Evolutionary conservation across 2,888 invertebrate genomes (phyloP), one percentile per base, ranked within the genome.

Genomic region (Miltochrista miniata): DNA sequence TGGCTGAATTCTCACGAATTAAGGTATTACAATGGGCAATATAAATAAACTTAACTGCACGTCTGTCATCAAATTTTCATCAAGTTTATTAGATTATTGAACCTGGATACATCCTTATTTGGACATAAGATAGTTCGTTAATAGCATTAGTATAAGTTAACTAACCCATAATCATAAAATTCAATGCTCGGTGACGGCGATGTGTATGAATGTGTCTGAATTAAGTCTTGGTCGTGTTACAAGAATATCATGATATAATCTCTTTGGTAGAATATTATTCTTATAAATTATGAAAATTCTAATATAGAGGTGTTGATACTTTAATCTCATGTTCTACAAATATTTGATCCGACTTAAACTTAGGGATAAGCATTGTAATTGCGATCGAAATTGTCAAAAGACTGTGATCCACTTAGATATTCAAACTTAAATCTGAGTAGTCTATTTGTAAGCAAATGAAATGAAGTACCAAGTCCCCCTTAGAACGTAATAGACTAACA

Each of bases 391-490:
- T 44, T 40, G 35, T 35, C 15, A 45, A 30, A 44, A 13, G 7
- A 40, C 30, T 35, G 18, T 15, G 13, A 42, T 38, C 15, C 13
- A 49, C 44, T 49, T n/a, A 13, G 53, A 54, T 42, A 48, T 59
- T 48, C 34, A 50, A 53, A 53, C 41, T 43, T 10, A 59, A 51
- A 43, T 35, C 30, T 59, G 47, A 63, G 48, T 51, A 51, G 54
- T 24, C 50, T 35, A 66, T 63, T 63, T 53, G 54, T 54, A 51
- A 52, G 51, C 44, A 48, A 51, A 52, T 55, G 46, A 45, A 4
- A 4, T 24, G 5, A 58, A 64, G 55, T 59, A 47, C 51, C 33
- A 24, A 24, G 18, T 24, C 18, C 18, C 18, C 18, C 18, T 24
- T 4, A 24, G 59, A 63, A 63, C 45, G 53, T 57, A 48, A 56